These are phyloP conservation scores for Peucedramus taeniatus DNA, from an alignment of 2,113 vertebrate species.

Conservation along the genomic window DNA sequence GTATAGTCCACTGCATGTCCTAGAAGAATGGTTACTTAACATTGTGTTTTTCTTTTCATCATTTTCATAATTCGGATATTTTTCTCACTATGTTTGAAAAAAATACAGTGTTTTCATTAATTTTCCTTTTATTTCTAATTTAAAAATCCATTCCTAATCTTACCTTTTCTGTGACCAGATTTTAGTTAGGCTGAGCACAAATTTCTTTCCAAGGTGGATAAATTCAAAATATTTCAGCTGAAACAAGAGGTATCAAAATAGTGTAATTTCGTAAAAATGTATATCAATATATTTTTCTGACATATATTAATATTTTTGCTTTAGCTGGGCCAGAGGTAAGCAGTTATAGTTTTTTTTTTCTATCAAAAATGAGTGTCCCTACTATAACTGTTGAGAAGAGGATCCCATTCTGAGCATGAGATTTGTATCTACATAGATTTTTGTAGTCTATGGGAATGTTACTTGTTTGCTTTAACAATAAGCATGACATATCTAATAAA, in stretches of 20 bases:
- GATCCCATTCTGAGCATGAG: background rate
- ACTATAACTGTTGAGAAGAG: background rate
- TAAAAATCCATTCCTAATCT: background rate
- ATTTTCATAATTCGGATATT: background rate
- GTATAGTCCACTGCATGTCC: background rate
- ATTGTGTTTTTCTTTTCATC: fast-evolving
- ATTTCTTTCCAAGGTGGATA: background rate
- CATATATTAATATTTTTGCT: background rate
- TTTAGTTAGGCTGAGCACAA: background rate
- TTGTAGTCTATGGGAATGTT: background rate
- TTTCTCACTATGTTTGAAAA: background rate
- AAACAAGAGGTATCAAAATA: background rate
- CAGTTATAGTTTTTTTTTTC: background rate
- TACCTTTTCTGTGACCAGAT: background rate
- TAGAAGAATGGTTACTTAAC: background rate
- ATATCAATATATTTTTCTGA: background rate
- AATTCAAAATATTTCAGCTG: background rate
- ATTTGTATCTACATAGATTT: background rate
- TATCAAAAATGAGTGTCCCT: background rate
- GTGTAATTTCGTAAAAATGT: too few relatives aligned
- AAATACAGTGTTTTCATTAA: background rate
- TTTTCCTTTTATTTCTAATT: background rate
- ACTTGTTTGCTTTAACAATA: background rate
- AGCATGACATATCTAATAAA: background rate
- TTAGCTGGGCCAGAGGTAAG: background rate